Evolutionary conservation across 1,140 invertebrate species (phyloP).

Genomic region (Temnothorax longispinosus): DNA sequence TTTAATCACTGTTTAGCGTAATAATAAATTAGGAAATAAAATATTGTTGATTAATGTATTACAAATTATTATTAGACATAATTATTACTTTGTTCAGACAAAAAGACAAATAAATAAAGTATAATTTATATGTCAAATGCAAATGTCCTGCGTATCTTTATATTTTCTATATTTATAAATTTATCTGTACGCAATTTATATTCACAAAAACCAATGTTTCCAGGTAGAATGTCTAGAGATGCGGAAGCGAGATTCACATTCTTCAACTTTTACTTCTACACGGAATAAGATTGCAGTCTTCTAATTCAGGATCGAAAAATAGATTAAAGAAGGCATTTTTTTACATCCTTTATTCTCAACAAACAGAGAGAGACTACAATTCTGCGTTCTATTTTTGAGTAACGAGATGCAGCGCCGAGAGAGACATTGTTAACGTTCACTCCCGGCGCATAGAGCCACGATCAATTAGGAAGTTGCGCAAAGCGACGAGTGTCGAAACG

Average conservation of each 20-base stretch:
- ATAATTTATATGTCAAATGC: neutral
- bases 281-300: neutral
- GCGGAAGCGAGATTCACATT: neutral
- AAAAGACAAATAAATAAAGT: neutral
- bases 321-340: neutral
- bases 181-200: neutral
- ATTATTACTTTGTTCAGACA: neutral
- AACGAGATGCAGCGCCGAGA: neutral
- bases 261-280: neutral
- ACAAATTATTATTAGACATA: neutral
- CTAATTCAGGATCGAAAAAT: neutral
- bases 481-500: neutral
- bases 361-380: neutral
- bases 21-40: neutral
- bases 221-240: neutral
- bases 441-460: neutral
- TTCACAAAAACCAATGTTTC: neutral
- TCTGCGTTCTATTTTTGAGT: neutral
- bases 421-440: constrained; percentile 1
- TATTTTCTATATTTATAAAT: neutral
- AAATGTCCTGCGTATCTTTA: neutral
- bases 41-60: neutral
- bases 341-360: neutral
- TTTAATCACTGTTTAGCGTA: neutral
- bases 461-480: constrained; percentile 1